Evolutionary conservation across 2,888 invertebrate genomes (phyloP).

Genomic region (Zaprionus obscuricornis): DNA sequence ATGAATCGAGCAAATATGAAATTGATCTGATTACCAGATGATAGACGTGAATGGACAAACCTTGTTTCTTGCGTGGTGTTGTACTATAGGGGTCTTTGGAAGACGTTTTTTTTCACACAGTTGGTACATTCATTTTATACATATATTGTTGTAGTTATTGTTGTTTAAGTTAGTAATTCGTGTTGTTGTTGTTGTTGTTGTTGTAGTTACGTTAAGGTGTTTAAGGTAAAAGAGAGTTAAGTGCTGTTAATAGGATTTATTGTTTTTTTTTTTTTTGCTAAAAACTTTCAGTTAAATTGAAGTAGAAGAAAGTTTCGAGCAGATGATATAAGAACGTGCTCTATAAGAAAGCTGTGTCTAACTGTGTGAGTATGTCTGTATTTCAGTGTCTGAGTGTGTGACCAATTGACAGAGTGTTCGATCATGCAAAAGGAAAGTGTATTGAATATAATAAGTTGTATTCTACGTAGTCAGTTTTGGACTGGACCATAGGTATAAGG

Average conservation of each 20-base stretch:
- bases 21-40: slow-evolving; percentile 32
- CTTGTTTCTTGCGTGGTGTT: slow-evolving; percentile 81
- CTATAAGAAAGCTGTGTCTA: slow-evolving; percentile 36
- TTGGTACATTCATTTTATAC: slow-evolving; percentile 26
- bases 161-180: slow-evolving; percentile 10
- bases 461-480: slow-evolving; percentile 28
- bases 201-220: slow-evolving; percentile 45
- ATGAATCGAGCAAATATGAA: slow-evolving; percentile 34
- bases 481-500: slow-evolving; percentile 19
- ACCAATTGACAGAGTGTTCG: slow-evolving; percentile 31
- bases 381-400: not conserved
- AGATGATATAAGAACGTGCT: slow-evolving; percentile 44
- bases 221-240: slow-evolving; percentile 60
- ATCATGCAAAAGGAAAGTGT: slow-evolving; percentile 43
- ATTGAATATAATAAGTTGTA: slow-evolving; percentile 16
- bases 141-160: slow-evolving; percentile 21
- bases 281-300: slow-evolving; percentile 30
- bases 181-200: slow-evolving; percentile 45
- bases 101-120: slow-evolving; percentile 57
- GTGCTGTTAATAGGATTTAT: slow-evolving; percentile 77
- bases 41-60: slow-evolving; percentile 67
- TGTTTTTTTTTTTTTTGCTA: slow-evolving; percentile 37
- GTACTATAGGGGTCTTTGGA: slow-evolving; percentile 82
- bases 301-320: slow-evolving; percentile 24
- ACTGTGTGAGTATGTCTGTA: slow-evolving; percentile 1